A percentile compares a stretch with the other conserved stretches of the same genome.
Conservation (phyloP, 2,113 vertebrate genomes). For the Prochilodus magdalenae region DNA sequence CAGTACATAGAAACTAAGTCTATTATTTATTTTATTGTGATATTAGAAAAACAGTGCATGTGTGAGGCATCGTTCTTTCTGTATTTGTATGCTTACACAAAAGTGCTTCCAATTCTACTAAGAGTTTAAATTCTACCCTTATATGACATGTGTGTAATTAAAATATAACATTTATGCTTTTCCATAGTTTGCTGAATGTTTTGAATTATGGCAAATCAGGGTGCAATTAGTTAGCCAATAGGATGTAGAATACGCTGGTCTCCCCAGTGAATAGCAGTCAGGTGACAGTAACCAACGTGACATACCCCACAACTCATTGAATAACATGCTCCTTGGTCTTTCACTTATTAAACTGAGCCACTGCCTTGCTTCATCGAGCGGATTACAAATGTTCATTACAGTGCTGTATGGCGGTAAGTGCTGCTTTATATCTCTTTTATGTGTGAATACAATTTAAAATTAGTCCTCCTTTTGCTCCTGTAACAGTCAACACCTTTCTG, state of each 20-base stretch:
- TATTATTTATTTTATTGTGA: no score
- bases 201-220: no score
- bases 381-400: conserved; percentile 34
- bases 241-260: neutral
- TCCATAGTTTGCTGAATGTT: neutral
- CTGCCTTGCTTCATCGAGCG: neutral
- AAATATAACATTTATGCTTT: neutral
- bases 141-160: no score
- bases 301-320: neutral
- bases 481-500: no score
- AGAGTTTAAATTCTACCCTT: no score
- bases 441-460: neutral
- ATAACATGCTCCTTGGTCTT: conserved; percentile 10
- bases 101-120: no score
- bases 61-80: no score
- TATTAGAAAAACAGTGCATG: no score
- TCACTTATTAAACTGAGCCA: conserved; percentile 7
- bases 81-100: no score
- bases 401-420: conserved; percentile 36
- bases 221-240: neutral
- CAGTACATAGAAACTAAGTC: no score
- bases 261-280: conserved; percentile 10
- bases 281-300: neutral
- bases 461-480: no score
- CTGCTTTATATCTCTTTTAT: neutral